Evolutionary conservation across 2,113 vertebrate genomes (phyloP).

Genomic region (Crotophaga sulcirostris): DNA sequence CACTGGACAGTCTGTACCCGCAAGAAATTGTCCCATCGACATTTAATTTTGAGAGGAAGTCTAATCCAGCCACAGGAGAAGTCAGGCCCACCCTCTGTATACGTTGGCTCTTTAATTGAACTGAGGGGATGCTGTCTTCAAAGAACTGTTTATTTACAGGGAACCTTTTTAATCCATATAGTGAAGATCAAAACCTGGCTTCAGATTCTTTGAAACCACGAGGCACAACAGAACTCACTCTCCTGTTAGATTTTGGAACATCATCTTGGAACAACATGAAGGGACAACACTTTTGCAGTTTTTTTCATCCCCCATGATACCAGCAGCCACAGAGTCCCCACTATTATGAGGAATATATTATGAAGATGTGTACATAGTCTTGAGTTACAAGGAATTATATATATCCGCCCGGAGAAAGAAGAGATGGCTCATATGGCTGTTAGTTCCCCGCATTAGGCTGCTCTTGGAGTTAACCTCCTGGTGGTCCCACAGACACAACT

Average conservation of each 20-base stretch:
- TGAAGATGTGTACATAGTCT: background rate
- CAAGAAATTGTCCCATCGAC: background rate
- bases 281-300: background rate
- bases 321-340: background rate
- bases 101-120: background rate
- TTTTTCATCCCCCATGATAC: background rate
- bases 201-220: background rate
- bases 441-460: background rate
- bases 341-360: background rate
- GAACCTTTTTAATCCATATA: background rate
- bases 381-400: background rate
- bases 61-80: background rate
- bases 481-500: background rate
- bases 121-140: background rate
- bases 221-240: background rate
- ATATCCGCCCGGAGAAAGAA: background rate
- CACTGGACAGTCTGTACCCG: background rate
- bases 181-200: background rate
- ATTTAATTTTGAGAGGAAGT: background rate
- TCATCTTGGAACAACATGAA: background rate
- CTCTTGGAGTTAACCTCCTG: background rate
- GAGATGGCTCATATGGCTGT: background rate
- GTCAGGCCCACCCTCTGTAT: background rate
- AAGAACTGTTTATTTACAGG: conserved; percentile 46
- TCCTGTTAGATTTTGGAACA: background rate